Evolutionary conservation across 2,797 vertebrate species (phyloP), one percentile per base, ranked within the genome.

Genomic region (Thripadectes ignobilis): DNA sequence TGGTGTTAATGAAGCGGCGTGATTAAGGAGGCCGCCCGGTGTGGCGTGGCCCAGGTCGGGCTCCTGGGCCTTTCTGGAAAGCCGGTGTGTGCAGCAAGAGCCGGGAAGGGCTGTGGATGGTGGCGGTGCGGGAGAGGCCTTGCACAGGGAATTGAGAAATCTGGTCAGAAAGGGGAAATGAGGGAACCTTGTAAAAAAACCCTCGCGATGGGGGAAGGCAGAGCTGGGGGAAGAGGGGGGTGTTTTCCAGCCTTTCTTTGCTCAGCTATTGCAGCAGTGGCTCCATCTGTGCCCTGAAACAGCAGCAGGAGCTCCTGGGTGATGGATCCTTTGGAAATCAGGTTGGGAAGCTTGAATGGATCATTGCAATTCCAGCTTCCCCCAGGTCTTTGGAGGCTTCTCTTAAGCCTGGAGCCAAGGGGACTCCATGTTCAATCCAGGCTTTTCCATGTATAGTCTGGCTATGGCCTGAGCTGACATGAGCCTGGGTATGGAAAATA

Each of bases 171-270:
- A 95, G 68, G 34, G 88, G 96, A 97, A 95, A 29, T 30, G 3
- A 4, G 0, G 2, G 1, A 4, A 1, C 19, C 9, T 0, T 8
- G 23, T 29, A 5, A 0, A 36, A 30, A n/a, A 39, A 1, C 5
- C 22, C 8, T 5, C 2, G 0, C 8, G 0, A 22, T 0, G 15
- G 6, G 29, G 12, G 23, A 29, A 19, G 49, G 2, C 51, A 19
- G 21, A 9, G 30, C 0, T 9, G 22, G 1, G 48, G 9, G 14
- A 9, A 5, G 48, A 10, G 34, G 3, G 49, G 49, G 27, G 8
- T 6, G 11, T 12, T 6, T 20, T 9, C 2, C 14, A 24, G 11
- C 38, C 59, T 41, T 30, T 14, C 38, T 41, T 21, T 30, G 34
- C 57, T 59, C n/a, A 17, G 32, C 5, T 9, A 0, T 72, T 6